Conservation (phyloP, 2,888 invertebrate genomes). For the Druceiella hillmani region DNA sequence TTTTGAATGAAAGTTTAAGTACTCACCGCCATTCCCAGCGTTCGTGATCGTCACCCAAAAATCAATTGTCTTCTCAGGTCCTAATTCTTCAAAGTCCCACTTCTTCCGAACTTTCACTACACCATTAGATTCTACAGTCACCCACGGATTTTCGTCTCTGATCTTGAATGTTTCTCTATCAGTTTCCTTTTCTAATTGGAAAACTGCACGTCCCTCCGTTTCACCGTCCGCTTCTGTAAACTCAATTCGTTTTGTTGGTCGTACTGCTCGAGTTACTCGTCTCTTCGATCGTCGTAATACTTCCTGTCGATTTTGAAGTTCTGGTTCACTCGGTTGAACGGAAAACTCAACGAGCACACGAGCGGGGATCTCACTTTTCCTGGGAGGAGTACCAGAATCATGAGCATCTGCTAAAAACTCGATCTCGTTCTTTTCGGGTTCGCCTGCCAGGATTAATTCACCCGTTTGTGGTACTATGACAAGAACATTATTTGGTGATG, state of each 20-base stretch:
- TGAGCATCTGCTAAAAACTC: constrained; percentile 77
- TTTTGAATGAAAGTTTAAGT: neutral
- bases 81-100: constrained; percentile 94
- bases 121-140: constrained; percentile 86
- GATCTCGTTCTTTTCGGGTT: constrained; percentile 63
- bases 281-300: constrained; percentile 67
- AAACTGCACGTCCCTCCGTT: constrained; percentile 81
- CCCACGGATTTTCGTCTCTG: constrained; percentile 91
- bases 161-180: constrained; percentile 91
- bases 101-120: constrained; percentile 91
- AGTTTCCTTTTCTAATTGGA: constrained; percentile 86
- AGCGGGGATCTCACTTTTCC: constrained; percentile 64
- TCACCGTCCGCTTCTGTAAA: constrained; percentile 89
- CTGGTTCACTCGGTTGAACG: constrained; percentile 40
- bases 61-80: constrained; percentile 91
- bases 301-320: constrained; percentile 51
- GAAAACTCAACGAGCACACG: constrained; percentile 73
- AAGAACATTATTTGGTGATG: constrained; percentile 73
- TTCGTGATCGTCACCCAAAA: constrained; percentile 95
- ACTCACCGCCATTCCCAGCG: constrained; percentile 81
- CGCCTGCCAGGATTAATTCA: constrained; percentile 76
- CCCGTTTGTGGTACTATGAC: constrained; percentile 93
- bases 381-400: constrained; percentile 70
- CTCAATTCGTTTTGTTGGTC: constrained; percentile 90
- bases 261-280: constrained; percentile 82